Evolutionary conservation across 1,140 invertebrate species (phyloP).

Genomic region (Drosophila baimaii): DNA sequence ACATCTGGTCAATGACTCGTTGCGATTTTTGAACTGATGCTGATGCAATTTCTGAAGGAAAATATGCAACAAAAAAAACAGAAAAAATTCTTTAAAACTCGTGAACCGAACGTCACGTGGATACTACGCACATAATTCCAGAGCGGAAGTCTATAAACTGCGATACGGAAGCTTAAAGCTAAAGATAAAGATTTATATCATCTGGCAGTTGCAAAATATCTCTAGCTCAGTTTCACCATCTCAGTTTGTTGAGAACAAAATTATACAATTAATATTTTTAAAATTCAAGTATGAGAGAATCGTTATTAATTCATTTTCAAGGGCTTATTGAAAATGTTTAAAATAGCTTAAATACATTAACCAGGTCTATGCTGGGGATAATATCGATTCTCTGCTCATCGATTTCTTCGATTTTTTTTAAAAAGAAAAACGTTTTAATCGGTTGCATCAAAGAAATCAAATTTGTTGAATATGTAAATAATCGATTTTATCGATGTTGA

Average conservation of each 20-base stretch:
- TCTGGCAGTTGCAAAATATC: background rate
- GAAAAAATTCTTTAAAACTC: background rate
- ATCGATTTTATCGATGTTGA: no score
- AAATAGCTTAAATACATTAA: no score
- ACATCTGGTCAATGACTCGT: constrained; percentile 35
- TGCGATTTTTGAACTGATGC: background rate
- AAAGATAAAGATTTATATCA: constrained; percentile 2
- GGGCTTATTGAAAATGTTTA: no score
- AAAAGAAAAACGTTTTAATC: no score
- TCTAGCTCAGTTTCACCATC: background rate
- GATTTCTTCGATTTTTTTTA: no score
- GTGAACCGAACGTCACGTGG: constrained; percentile 15
- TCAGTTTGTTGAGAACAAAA: background rate
- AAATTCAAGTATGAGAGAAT: background rate
- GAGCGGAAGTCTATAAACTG: constrained; percentile 16
- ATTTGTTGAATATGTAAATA: no score
- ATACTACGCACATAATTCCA: constrained; percentile 20
- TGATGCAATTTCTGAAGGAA: constrained; percentile 29
- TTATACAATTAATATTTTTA: background rate
- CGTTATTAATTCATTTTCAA: background rate
- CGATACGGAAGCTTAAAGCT: constrained; percentile 10
- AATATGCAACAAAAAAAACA: background rate
- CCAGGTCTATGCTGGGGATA: no score
- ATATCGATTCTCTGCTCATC: no score
- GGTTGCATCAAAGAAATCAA: no score